Evolutionary conservation across 1,140 invertebrate genomes (phyloP), one percentile per base, ranked within the genome.

Genomic region (Drosophila sechellia): DNA sequence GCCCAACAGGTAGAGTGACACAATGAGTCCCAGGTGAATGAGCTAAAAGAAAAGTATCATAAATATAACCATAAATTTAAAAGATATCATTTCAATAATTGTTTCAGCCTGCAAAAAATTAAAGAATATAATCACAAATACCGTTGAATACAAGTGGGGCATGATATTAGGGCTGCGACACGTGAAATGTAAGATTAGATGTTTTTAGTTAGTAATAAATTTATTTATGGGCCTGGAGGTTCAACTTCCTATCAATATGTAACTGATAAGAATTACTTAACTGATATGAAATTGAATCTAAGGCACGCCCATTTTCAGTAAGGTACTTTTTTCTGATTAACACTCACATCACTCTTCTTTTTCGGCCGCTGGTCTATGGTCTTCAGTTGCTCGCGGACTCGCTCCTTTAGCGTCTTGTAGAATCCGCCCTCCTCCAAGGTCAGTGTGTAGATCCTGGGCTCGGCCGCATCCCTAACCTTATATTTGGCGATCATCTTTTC

Each of bases 371-470:
- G 93, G 80, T 94, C 83, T 0, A 94, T 90, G 1, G 90, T 79
- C 70, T 93, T 93, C 0, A 95, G 69, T 40, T 92, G 92, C 15
- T 93, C 77, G 5, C 75, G 39, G 2, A 94, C 94, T 34, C 94
- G 92, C 46, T 78, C 90, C 84, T 95, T 95, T 0, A 96, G 92
- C 1, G 93, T 95, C 52, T 92, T 93, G 70, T 94, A 96, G 89
- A 96, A 96, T n/a, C 95, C 95, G 73, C 95, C 89, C 4, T 94
- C 87, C 12, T 95, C 71, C 64, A 96, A 95, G 0, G 95, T 96
- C 35, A 94, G 93, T 0, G 95, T 94, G 2, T 94, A 93, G 58
- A 93, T 94, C 68, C 95, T 93, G 2, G 93, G 92, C 2, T 78
- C 77, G 0, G 61, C 83, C 0, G 95, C 94, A 20, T 94, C 92